These are phyloP conservation scores for Bombus ignitus DNA, from an alignment of 1,140 invertebrate species.

Conservation along the genomic window DNA sequence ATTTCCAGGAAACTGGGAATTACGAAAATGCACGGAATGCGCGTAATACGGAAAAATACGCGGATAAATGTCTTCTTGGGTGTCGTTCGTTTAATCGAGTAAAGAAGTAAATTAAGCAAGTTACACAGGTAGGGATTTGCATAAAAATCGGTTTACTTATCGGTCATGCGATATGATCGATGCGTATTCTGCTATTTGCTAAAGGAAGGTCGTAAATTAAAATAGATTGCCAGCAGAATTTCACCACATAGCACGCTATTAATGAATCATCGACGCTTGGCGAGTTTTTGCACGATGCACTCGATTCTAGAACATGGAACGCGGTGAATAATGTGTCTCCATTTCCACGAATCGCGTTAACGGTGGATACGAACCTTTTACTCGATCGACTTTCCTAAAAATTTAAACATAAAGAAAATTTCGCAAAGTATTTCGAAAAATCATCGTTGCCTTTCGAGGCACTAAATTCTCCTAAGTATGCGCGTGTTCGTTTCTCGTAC, in stretches of 20 bases:
- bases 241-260: not conserved
- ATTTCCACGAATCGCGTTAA: constrained; percentile 17
- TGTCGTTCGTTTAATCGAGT: too few relatives aligned
- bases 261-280: constrained; percentile 14
- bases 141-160: too few relatives aligned
- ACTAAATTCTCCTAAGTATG: accelerated
- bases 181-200: not conserved
- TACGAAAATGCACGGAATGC: too few relatives aligned
- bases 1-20: too few relatives aligned
- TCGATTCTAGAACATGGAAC: not conserved
- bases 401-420: not conserved
- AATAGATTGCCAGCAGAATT: not conserved
- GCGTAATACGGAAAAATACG: too few relatives aligned
- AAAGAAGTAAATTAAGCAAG: too few relatives aligned
- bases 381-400: not conserved
- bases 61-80: too few relatives aligned
- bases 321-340: constrained; percentile 2
- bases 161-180: not conserved
- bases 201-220: not conserved
- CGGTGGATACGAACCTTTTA: not conserved
- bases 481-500: not conserved
- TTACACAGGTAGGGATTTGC: too few relatives aligned
- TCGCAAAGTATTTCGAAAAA: not conserved
- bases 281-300: not conserved
- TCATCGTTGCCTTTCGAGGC: not conserved